Base-by-base conservation (phyloP, 2,113 vertebrate genomes). In the Smithornis capensis region DNA sequence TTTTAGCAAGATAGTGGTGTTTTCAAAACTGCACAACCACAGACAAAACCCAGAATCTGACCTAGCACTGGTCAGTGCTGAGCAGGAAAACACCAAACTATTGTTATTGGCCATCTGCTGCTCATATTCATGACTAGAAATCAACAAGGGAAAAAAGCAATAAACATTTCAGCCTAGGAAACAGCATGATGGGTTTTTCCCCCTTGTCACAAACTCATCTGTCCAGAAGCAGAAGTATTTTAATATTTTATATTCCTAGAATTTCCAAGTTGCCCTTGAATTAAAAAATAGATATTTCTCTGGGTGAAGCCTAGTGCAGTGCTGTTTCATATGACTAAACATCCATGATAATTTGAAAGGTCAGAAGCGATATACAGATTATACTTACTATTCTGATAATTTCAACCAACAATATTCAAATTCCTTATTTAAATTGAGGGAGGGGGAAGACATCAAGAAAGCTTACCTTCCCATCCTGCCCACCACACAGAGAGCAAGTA, bases 371-470 rank as follows among this genome's bases (percentile, higher is more conserved):
- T 9, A 12, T 65, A 67, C 27, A 77, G 25, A 65, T 55, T 19
- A 65, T 57, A 42, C 1, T 79, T n/a, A 21, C 0, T 0, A 0
- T 5, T 37, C 22, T 0, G 0, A 0, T 5, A 31, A 64, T 18
- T 27, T 52, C 25, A 93, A 55, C 9, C 19, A 76, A 47, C 4
- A 49, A 27, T 13, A 68, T 25, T 47, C 10, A 49, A 63, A 78
- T 55, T 55, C 23, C 7, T 62, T 44, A 47, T 45, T 19, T 71
- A 65, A 85, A 76, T 0, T 23, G 8, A 1, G 12, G 18, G 9
- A 62, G 5, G 5, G 5, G 8, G 14, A 64, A 90, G 52, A 10
- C 0, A 4, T 29, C 5, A 38, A 31, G 49, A 70, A 53, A 62
- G 1, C 18, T n/a, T 63, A 21, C 15, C 10, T 74, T 62, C 45